These are phyloP conservation scores for Nomada goodeniana DNA, from an alignment of 2,888 invertebrate genomes.

Conservation along the genomic window DNA sequence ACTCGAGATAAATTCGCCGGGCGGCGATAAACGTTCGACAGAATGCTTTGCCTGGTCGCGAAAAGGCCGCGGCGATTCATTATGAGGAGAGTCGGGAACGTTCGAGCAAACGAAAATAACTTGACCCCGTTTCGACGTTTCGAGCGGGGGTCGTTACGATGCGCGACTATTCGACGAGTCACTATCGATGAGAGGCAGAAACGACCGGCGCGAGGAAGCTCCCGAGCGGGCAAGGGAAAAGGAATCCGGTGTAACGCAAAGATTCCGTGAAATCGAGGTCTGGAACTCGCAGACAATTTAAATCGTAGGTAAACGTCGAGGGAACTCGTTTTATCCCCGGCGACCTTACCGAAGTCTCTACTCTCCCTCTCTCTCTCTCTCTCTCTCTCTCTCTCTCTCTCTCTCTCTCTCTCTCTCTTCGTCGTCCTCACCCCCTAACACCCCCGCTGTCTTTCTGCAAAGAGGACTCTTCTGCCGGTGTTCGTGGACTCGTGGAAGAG, in stretches of 20 bases:
- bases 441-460: background rate
- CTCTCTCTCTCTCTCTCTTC: background rate
- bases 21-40: slow-evolving; percentile 23
- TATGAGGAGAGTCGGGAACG: background rate
- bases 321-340: slow-evolving; percentile 63
- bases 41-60: background rate
- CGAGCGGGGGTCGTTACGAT: slow-evolving; percentile 11
- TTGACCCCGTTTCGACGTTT: slow-evolving; percentile 9
- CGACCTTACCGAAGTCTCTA: slow-evolving; percentile 59
- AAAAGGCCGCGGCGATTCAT: background rate
- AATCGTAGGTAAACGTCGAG: slow-evolving; percentile 67
- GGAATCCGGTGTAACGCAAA: slow-evolving; percentile 52
- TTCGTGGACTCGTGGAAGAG: slow-evolving; percentile 38
- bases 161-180: slow-evolving; percentile 24
- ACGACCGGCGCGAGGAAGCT: background rate
- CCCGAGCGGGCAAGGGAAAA: slow-evolving; percentile 12
- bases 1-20: slow-evolving; percentile 20
- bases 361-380: background rate
- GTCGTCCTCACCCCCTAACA: no score
- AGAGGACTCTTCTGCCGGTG: slow-evolving; percentile 15
- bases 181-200: slow-evolving; percentile 8
- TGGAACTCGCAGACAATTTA: slow-evolving; percentile 56
- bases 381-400: slow-evolving; percentile 9
- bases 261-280: slow-evolving; percentile 44
- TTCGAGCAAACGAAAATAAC: slow-evolving; percentile 14